Evolutionary conservation across 2,888 invertebrate genomes (phyloP), one percentile per base, ranked within the genome.

Genomic region (Chymomyza fuscimana): DNA sequence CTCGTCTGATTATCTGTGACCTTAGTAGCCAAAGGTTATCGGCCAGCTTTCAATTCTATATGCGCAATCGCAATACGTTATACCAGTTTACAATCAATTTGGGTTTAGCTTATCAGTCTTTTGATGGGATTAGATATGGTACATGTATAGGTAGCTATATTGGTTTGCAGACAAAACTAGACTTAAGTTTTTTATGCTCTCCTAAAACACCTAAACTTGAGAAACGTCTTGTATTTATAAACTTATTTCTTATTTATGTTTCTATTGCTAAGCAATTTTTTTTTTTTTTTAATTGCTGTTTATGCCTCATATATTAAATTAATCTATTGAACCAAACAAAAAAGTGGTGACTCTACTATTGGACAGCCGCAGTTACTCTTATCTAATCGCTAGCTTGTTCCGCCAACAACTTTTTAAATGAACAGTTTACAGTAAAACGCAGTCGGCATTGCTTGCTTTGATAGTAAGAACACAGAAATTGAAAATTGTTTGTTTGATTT

Each of bases 301-400:
- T 36, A 36, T 36, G 36, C 36, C 36, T 36, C 2, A 46, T 46
- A 12, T 12, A 46, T 12, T 5, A 1, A 46, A 46, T 12, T 46
- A 7, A 4, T 46, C 40, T 46, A 12, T 46, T 46, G 40, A 46
- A 46, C 40, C 12, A 46, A 46, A 46, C 32, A 46, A 46, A 46
- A 46, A 46, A 36, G 36, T 7, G 7, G 6, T 36, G 25, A 25
- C 4, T 7, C 9, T 36, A 12, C 12, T 46, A 46, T 12, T 46
- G 10, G 12, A 61, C 63, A 46, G 75, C 65, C 72, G 70, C 56
- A 46, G 32, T 46, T 59, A 19, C 22, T 69, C 83, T 84, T 83
- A 83, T 83, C 83, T 83, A 81, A 83, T 83, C 83, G 63, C 70
- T 25, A 29, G 29, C 72, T 77, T 61, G 72, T 76, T 80, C 77